A percentile compares a stretch with the other conserved stretches of the same genome.
Conservation (phyloP, 2,888 invertebrate species). For the Sesia bembeciformis region DNA sequence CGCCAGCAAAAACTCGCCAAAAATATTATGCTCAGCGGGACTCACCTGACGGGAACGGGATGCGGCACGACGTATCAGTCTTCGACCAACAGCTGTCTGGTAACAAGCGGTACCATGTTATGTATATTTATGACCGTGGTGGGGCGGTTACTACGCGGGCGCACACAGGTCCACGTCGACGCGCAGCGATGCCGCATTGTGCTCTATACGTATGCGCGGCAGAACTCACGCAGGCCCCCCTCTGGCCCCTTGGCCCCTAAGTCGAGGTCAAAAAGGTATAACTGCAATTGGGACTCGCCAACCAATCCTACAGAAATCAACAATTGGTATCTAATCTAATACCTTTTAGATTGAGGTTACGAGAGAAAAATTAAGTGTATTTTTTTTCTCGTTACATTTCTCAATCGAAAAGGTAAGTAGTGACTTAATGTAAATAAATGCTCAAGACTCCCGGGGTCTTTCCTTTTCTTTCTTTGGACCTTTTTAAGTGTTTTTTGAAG, state of each 20-base stretch:
- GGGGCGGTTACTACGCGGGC: conserved; percentile 37
- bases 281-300: background rate
- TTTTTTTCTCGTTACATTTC: no score
- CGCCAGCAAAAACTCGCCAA: conserved; percentile 27
- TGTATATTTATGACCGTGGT: conserved; percentile 43
- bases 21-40: conserved; percentile 35
- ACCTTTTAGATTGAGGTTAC: no score
- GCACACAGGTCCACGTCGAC: conserved; percentile 52
- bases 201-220: conserved; percentile 30
- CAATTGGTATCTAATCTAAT: no score
- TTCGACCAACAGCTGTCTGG: conserved; percentile 21
- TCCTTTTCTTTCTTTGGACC: no score
- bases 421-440: no score
- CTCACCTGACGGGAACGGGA: conserved; percentile 37
- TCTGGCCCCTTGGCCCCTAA: background rate
- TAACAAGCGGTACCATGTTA: conserved; percentile 23
- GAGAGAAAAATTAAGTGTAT: no score
- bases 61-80: conserved; percentile 14
- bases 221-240: background rate
- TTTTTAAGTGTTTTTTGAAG: no score
- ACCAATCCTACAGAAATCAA: background rate
- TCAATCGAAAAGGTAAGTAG: no score
- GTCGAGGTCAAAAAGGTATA: background rate
- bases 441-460: no score
- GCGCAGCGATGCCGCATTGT: conserved; percentile 60